These are phyloP conservation scores for Hemibagrus wyckioides DNA, from an alignment of 2,113 vertebrate genomes.

Conservation along the genomic window DNA sequence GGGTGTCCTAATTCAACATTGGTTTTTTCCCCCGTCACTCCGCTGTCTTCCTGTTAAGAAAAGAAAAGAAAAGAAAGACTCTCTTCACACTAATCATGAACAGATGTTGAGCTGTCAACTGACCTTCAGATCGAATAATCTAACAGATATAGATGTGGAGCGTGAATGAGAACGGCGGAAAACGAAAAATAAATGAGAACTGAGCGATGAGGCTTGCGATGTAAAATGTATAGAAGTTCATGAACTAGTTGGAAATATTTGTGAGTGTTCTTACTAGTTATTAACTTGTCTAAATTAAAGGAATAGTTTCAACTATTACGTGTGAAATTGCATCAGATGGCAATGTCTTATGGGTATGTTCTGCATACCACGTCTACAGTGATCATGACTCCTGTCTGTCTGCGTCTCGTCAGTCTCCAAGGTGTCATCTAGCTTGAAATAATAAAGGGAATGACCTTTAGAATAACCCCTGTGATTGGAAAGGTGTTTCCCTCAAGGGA, in stretches of 20 bases:
- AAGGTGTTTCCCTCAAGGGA: neutral
- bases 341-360: neutral
- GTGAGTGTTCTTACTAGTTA: neutral
- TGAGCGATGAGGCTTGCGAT: neutral
- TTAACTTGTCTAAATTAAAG: neutral
- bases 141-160: neutral
- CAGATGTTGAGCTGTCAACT: constrained; percentile 1
- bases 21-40: neutral
- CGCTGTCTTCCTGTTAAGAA: neutral
- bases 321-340: neutral
- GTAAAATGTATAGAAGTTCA: neutral
- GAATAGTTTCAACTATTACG: neutral
- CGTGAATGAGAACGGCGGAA: neutral
- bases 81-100: neutral
- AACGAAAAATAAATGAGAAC: neutral
- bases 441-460: neutral
- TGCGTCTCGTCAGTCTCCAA: neutral
- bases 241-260: neutral
- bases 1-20: neutral
- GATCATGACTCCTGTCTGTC: neutral
- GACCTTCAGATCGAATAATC: constrained; percentile 11
- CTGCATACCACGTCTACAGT: neutral
- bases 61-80: neutral
- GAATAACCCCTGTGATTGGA: neutral
- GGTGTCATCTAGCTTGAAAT: neutral